Evolutionary conservation across 2,797 vertebrate genomes (phyloP).

Genomic region (Pygocentrus nattereri): DNA sequence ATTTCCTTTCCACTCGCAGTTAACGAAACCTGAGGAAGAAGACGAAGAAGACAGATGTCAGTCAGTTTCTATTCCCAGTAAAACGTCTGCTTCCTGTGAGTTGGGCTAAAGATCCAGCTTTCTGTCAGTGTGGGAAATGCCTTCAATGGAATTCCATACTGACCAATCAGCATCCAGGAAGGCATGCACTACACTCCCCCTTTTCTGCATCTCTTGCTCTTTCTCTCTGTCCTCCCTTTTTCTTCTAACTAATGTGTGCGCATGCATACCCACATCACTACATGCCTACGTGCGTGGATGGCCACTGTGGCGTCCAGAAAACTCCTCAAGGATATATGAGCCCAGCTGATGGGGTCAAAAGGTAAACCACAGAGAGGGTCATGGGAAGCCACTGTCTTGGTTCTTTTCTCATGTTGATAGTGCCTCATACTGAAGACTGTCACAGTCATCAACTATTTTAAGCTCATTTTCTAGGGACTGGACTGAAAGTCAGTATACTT

Average conservation of each 20-base stretch:
- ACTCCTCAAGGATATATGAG: constrained; percentile 42
- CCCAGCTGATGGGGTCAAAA: constrained; percentile 55
- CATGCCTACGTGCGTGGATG: constrained; percentile 41
- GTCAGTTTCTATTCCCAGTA: constrained; percentile 72
- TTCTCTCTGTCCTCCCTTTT: constrained; percentile 46
- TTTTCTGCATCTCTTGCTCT: constrained; percentile 42
- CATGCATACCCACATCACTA: constrained; percentile 36
- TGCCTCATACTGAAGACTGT: constrained; percentile 50
- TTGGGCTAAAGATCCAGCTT: constrained; percentile 60
- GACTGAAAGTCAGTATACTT: constrained; percentile 9
- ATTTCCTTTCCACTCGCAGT: constrained; percentile 20
- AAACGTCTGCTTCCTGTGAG: constrained; percentile 75
- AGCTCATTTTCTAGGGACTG: constrained; percentile 45
- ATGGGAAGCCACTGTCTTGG: constrained; percentile 66
- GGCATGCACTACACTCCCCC: constrained; percentile 24
- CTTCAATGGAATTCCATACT: constrained; percentile 62
- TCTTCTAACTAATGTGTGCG: constrained; percentile 33
- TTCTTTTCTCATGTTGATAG: constrained; percentile 58
- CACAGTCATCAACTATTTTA: constrained; percentile 57
- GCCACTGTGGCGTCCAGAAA: constrained; percentile 36
- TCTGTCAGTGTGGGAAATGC: constrained; percentile 78
- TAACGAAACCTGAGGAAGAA: constrained; percentile 57
- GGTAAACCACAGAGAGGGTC: constrained; percentile 61
- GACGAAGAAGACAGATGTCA: constrained; percentile 75
- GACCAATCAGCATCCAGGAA: constrained; percentile 51